A percentile compares a stretch with the other conserved stretches of the same genome.
These are phyloP conservation scores for Elmis aenea DNA, from an alignment of 2,888 invertebrate species.

Conservation along the genomic window DNA sequence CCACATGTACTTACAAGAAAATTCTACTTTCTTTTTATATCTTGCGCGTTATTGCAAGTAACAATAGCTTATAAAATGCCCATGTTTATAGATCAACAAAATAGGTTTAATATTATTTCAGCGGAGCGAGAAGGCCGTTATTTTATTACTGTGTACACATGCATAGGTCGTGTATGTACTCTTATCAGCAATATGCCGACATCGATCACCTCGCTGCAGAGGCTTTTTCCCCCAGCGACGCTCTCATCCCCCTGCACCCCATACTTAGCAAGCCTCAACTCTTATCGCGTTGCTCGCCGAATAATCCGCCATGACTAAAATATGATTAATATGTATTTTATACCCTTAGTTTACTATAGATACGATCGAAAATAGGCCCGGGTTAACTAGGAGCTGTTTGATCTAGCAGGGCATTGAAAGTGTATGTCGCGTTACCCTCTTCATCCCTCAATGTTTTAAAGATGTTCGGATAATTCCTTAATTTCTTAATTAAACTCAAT, in stretches of 20 bases:
- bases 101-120: too few relatives aligned
- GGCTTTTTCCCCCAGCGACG: slow-evolving; percentile 23
- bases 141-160: too few relatives aligned
- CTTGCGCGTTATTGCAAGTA: too few relatives aligned
- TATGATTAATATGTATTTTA: slow-evolving; percentile 39
- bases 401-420: too few relatives aligned
- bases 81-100: too few relatives aligned
- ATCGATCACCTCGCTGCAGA: slow-evolving; percentile 23
- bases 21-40: too few relatives aligned
- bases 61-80: too few relatives aligned
- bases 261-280: slow-evolving; percentile 28
- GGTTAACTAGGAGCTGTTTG: background rate
- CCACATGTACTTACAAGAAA: too few relatives aligned
- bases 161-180: slow-evolving; percentile 20
- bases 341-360: slow-evolving; percentile 28
- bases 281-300: slow-evolving; percentile 36
- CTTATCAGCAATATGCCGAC: slow-evolving; percentile 23
- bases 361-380: slow-evolving; percentile 23
- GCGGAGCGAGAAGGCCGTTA: too few relatives aligned
- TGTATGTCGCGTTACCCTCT: too few relatives aligned
- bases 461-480: slow-evolving; percentile 20
- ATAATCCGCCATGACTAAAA: slow-evolving; percentile 39
- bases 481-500: slow-evolving; percentile 23
- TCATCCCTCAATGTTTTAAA: too few relatives aligned
- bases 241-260: slow-evolving; percentile 22